Conservation (phyloP, 2,888 invertebrate genomes). For the Branchipolynoe longqiensis region DNA sequence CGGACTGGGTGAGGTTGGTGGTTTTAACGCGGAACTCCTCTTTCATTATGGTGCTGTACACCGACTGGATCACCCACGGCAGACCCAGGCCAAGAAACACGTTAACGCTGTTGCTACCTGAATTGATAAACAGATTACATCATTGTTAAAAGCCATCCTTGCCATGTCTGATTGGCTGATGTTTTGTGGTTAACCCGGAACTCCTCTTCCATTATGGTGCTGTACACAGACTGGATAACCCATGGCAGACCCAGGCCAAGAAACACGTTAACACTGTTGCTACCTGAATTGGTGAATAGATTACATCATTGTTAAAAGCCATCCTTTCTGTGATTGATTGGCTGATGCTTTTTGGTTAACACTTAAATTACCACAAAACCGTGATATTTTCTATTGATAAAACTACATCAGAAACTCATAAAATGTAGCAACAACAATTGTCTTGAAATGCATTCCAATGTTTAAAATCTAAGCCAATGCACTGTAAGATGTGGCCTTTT, state of each 20-base stretch:
- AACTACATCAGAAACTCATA: too few relatives aligned
- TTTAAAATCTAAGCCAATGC: too few relatives aligned
- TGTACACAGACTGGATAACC: constrained; percentile 78
- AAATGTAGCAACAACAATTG: too few relatives aligned
- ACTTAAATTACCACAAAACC: too few relatives aligned
- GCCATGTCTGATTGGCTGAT: too few relatives aligned
- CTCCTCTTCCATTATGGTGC: constrained; percentile 68
- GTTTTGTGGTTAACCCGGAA: constrained; percentile 74
- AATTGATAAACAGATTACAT: constrained; percentile 45
- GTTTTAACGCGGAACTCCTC: constrained; percentile 71
- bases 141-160: too few relatives aligned
- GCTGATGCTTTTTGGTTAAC: too few relatives aligned
- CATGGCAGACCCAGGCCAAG: constrained; percentile 80
- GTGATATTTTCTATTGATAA: too few relatives aligned
- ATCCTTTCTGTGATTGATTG: too few relatives aligned
- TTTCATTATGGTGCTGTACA: constrained; percentile 72
- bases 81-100: constrained; percentile 80
- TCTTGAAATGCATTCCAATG: too few relatives aligned
- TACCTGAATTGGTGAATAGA: constrained; percentile 71
- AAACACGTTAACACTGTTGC: constrained; percentile 81
- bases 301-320: background rate
- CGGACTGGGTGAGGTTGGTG: constrained; percentile 75
- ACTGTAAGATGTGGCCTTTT: too few relatives aligned
- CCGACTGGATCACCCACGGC: constrained; percentile 79
- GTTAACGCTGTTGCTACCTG: constrained; percentile 81